A percentile compares a stretch with the other conserved stretches of the same genome.
These are phyloP conservation scores for Molanna angustata DNA, from an alignment of 2,888 invertebrate genomes.

Conservation along the genomic window DNA sequence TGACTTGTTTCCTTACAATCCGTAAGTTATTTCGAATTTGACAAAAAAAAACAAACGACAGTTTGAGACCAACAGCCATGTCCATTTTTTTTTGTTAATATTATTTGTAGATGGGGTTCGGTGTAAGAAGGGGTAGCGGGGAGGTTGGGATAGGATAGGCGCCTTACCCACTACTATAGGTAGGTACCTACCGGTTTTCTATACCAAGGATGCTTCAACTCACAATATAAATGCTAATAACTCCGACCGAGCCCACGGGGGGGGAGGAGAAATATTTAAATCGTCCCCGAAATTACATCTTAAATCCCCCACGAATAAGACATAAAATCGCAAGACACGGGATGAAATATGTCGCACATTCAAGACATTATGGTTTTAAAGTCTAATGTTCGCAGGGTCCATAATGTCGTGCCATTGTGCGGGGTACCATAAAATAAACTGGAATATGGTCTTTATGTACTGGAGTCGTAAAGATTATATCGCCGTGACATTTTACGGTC, in stretches of 20 bases:
- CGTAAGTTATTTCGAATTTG: too few species aligned
- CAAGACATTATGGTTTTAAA: not conserved
- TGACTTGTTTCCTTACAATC: too few species aligned
- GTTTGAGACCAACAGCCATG: too few species aligned
- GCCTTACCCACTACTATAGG: too few species aligned
- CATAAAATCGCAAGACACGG: not conserved
- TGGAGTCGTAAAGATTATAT: slow-evolving; percentile 13
- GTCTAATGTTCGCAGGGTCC: not conserved
- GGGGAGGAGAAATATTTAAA: not conserved
- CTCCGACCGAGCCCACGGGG: not conserved
- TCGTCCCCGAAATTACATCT: not conserved
- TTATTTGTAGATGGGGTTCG: too few species aligned
- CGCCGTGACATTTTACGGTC: slow-evolving; percentile 13
- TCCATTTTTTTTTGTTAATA: too few species aligned
- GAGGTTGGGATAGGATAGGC: too few species aligned
- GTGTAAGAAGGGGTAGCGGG: too few species aligned
- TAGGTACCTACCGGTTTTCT: too few species aligned
- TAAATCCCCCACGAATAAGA: not conserved
- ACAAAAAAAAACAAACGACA: too few species aligned
- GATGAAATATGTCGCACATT: not conserved
- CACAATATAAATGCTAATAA: not conserved
- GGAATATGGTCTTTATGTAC: slow-evolving; percentile 15
- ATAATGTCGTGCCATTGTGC: not conserved
- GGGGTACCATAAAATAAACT: not conserved
- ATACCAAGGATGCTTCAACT: too few species aligned